Evolutionary conservation across 2,797 vertebrate species (phyloP).

Genomic region (Pangasius djambal): DNA sequence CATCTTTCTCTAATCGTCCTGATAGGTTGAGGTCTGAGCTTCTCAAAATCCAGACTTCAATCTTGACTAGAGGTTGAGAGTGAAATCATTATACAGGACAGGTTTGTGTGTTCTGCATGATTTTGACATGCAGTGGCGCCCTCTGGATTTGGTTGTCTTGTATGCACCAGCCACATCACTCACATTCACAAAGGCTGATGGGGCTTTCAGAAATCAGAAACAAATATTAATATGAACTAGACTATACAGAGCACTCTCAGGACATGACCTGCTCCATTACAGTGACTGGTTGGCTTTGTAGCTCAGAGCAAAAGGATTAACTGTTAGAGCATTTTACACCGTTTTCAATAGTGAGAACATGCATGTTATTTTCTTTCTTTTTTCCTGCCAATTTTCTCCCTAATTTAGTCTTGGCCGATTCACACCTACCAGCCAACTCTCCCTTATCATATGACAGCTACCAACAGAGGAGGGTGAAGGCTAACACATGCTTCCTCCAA

Average conservation of each 20-base stretch:
- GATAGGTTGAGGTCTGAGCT: background rate
- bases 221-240: background rate
- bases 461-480: background rate
- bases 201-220: background rate
- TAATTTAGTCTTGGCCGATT: background rate
- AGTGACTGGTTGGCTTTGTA: background rate
- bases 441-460: background rate
- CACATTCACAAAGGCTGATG: background rate
- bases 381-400: background rate
- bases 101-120: background rate
- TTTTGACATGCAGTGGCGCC: background rate
- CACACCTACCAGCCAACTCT: background rate
- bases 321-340: too few relatives aligned
- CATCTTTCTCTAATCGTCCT: background rate
- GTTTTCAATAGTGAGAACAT: too few relatives aligned
- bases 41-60: background rate
- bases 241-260: background rate
- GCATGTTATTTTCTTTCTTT: background rate
- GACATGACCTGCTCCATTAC: background rate
- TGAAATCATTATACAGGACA: background rate
- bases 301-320: background rate
- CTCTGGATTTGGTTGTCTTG: background rate
- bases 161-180: background rate
- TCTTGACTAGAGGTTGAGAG: background rate
- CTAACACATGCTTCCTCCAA: background rate